Evolutionary conservation across 2,888 invertebrate genomes (phyloP).

Genomic region (Orthosia gothica): DNA sequence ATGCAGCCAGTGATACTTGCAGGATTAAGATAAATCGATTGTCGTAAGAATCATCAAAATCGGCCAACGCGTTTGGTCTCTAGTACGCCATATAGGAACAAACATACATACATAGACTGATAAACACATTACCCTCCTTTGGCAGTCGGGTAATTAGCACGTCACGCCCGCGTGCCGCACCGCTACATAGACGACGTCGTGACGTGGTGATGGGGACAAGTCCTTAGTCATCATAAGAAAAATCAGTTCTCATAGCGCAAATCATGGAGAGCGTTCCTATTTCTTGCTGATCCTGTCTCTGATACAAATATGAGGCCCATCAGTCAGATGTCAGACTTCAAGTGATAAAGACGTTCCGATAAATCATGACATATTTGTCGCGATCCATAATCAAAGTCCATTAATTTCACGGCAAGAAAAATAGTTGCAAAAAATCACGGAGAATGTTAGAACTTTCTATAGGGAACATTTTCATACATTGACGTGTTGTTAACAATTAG

Average conservation of each 20-base stretch:
- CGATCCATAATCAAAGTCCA: constrained; percentile 54
- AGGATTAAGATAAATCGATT: too few relatives aligned
- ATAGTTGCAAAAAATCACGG: constrained; percentile 35
- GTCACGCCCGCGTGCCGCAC: too few relatives aligned
- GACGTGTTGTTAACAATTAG: constrained; percentile 15
- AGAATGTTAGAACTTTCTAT: constrained; percentile 43
- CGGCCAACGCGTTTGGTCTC: too few relatives aligned
- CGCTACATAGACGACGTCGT: too few relatives aligned
- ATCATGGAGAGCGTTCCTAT: constrained; percentile 44
- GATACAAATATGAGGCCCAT: constrained; percentile 51
- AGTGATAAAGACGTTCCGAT: constrained; percentile 64
- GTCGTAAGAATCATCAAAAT: too few relatives aligned
- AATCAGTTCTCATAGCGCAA: constrained; percentile 59
- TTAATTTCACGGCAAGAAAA: constrained; percentile 43
- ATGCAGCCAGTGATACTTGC: too few relatives aligned
- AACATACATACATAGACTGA: too few relatives aligned
- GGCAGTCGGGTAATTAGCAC: too few relatives aligned
- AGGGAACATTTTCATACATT: constrained; percentile 12
- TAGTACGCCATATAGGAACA: too few relatives aligned
- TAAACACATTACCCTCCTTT: too few relatives aligned
- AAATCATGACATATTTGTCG: constrained; percentile 66
- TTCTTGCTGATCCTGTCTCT: constrained; percentile 41
- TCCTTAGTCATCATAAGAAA: constrained; percentile 45
- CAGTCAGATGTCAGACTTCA: constrained; percentile 61
- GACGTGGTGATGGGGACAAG: too few relatives aligned